These are phyloP conservation scores for Triplophysa dalaica DNA, from an alignment of 2,113 vertebrate species.

Conservation along the genomic window DNA sequence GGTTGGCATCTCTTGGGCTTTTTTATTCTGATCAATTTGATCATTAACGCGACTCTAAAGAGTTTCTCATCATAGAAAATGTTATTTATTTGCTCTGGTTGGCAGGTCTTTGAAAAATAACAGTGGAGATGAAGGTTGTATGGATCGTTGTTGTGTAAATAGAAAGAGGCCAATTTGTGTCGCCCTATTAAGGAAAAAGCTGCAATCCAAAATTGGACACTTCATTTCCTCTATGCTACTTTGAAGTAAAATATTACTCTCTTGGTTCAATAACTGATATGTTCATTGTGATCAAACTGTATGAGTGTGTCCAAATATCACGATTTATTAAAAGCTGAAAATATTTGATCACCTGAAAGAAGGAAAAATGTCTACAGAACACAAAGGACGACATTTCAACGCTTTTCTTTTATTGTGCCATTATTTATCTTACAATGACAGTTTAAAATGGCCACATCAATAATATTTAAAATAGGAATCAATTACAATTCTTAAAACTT, in stretches of 20 bases:
- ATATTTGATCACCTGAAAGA: not conserved
- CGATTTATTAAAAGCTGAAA: not conserved
- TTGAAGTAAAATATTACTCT: conserved; percentile 8
- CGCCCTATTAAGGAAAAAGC: conserved; percentile 25
- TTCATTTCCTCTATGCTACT: conserved; percentile 6
- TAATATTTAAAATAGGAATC: too few relatives aligned
- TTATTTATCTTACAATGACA: too few relatives aligned
- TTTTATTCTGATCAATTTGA: conserved; percentile 29
- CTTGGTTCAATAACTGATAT: conserved; percentile 12
- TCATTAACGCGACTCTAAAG: conserved; percentile 33
- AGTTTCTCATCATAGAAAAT: conserved; percentile 20
- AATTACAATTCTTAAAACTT: too few relatives aligned
- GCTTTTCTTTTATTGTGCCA: too few relatives aligned
- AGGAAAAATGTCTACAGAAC: not conserved
- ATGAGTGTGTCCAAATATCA: conserved; percentile 4
- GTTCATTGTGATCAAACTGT: not conserved
- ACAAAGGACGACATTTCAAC: too few relatives aligned
- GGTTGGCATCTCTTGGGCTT: conserved; percentile 5
- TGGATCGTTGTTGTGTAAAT: not conserved
- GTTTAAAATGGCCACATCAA: too few relatives aligned
- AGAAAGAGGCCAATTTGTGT: conserved; percentile 29
- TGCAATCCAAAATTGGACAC: conserved; percentile 7
- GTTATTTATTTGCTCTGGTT: conserved; percentile 25
- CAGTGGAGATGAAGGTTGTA: not conserved
- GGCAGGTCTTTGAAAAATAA: conserved; percentile 24